Evolutionary conservation across 2,888 invertebrate species (phyloP).

Genomic region (Cataglyphis altisquamis): DNA sequence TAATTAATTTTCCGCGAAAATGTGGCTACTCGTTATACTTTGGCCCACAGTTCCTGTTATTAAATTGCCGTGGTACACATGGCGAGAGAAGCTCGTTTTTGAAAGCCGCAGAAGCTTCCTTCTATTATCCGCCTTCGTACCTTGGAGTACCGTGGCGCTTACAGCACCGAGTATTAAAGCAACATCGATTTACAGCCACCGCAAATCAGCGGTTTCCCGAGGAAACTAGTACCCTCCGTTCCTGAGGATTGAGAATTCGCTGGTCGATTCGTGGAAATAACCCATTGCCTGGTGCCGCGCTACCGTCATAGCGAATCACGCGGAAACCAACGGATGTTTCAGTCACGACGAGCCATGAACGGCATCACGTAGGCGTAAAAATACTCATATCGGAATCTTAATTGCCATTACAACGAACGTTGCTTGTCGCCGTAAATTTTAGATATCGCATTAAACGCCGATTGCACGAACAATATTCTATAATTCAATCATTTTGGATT

Average conservation of each 20-base stretch:
- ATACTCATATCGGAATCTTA: conserved; percentile 36
- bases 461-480: conserved; percentile 25
- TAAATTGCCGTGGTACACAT: conserved; percentile 63
- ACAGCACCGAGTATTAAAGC: conserved; percentile 70
- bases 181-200: conserved; percentile 73
- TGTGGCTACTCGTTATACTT: conserved; percentile 63
- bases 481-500: conserved; percentile 27
- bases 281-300: conserved; percentile 45
- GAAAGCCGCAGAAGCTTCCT: conserved; percentile 68
- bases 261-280: conserved; percentile 74
- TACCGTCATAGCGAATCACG: conserved; percentile 66
- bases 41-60: conserved; percentile 70
- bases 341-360: conserved; percentile 57
- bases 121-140: conserved; percentile 68
- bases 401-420: conserved; percentile 26
- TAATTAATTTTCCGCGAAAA: conserved; percentile 47
- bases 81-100: conserved; percentile 68
- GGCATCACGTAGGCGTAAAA: conserved; percentile 50
- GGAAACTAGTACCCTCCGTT: conserved; percentile 75
- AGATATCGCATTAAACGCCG: background rate
- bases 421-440: conserved; percentile 27
- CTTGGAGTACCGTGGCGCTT: conserved; percentile 67
- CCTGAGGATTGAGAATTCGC: conserved; percentile 69
- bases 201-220: conserved; percentile 75
- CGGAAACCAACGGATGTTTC: conserved; percentile 63